phyloP scores from a whole-genome alignment of 2,113 vertebrate species.

The Melanerpes aurifrons region DNA sequence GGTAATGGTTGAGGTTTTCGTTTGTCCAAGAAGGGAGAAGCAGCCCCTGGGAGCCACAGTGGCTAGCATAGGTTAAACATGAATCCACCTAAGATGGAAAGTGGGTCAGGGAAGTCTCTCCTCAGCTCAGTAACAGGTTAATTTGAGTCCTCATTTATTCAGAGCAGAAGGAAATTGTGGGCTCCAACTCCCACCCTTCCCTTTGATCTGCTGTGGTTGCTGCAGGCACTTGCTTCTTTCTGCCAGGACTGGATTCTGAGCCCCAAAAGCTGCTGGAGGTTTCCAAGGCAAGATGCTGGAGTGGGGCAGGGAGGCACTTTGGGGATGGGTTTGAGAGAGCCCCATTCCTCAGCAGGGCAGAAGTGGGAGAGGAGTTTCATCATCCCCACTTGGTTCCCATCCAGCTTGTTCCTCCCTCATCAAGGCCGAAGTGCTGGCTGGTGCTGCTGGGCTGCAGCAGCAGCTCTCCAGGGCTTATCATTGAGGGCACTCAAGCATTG shows the following conservation, averaged over 20 bases:
- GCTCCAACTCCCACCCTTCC: constrained; percentile 2
- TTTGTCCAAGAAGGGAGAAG: not conserved
- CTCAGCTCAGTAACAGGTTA: constrained; percentile 20
- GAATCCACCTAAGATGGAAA: not conserved
- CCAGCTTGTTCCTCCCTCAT: not conserved
- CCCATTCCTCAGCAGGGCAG: not conserved
- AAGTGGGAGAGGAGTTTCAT: not conserved
- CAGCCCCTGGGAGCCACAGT: not conserved
- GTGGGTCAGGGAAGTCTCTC: not conserved
- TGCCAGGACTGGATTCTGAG: not conserved
- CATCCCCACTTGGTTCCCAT: not conserved
- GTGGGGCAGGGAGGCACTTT: not conserved
- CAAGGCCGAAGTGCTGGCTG: not conserved
- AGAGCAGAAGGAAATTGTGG: not conserved
- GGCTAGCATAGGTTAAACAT: accelerated
- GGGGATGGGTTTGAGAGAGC: not conserved
- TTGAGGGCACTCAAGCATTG: not conserved
- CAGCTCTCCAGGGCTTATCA: not conserved
- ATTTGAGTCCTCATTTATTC: not conserved
- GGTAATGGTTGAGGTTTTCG: not conserved
- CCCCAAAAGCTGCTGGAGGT: not conserved
- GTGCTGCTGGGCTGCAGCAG: not conserved
- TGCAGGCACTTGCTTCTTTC: not conserved
- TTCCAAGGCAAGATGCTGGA: not conserved
- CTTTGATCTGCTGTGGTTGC: constrained; percentile 28